Percentiles rank a stretch among this genome's conserved stretches.
phyloP scores from a whole-genome alignment of 92 coral and sea anemone genomes.

The Paragorgia papillata region DNA sequence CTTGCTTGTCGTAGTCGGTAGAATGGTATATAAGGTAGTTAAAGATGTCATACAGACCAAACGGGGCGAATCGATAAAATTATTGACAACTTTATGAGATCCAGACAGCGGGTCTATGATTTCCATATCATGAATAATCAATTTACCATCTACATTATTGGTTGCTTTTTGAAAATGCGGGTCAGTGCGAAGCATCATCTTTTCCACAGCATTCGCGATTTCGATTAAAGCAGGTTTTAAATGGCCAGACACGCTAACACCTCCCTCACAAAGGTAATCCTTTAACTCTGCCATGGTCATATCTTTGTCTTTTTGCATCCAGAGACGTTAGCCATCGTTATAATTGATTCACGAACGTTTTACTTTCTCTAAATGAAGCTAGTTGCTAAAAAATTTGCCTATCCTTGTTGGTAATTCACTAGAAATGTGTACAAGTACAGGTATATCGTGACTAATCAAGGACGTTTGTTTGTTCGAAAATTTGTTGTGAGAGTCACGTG shows the following conservation, averaged over 20 bases:
- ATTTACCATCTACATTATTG: not conserved
- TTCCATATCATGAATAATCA: conserved; percentile 51
- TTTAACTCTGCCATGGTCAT: conserved; percentile 34
- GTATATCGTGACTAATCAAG: too few relatives aligned
- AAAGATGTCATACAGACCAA: not conserved
- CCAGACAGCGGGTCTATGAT: too few relatives aligned
- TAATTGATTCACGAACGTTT: too few relatives aligned
- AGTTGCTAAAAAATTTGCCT: too few relatives aligned
- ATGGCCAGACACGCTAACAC: conserved; percentile 36
- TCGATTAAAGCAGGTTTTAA: conserved; percentile 44
- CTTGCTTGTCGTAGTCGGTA: too few relatives aligned
- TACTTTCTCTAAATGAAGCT: too few relatives aligned
- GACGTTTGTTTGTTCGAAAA: too few relatives aligned
- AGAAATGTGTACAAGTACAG: too few relatives aligned
- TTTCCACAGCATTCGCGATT: conserved; percentile 40
- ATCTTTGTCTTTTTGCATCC: not conserved
- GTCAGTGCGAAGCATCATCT: conserved; percentile 44
- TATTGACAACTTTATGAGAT: not conserved
- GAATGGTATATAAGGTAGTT: not conserved
- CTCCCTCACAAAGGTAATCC: conserved; percentile 33
- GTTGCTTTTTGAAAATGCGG: conserved; percentile 28
- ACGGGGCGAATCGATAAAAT: not conserved
- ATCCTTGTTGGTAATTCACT: too few relatives aligned
- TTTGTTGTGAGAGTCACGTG: too few relatives aligned
- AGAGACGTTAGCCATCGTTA: not conserved